Base-by-base conservation (phyloP, 1,140 invertebrate species). In the Mycetomoellerius zeteki region DNA sequence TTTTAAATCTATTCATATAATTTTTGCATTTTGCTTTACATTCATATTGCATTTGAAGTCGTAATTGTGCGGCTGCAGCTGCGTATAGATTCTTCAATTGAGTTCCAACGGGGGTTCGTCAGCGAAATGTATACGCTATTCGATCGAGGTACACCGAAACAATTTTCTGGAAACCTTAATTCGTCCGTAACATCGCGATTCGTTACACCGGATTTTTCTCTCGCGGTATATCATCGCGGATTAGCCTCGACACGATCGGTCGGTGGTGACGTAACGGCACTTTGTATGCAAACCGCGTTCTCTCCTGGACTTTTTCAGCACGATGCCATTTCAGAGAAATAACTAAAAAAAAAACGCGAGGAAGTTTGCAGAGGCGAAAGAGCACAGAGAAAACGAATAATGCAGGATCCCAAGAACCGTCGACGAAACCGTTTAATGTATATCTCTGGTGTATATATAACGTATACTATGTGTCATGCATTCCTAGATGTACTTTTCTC, bases 211-310 rank as follows among this genome's bases (percentile, higher is more conserved):
- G 54, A 75, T 75, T 75, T 84, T 54, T 84, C 80, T 84, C 69
- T n/a, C 16, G 62, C 76, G 19, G 24, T 16, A n/a, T 8, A 47
- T 21, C 19, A 58, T 72, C 21, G 47, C 21, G 50, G 52, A 81
- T 82, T 58, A 75, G 33, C 80, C 87, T 86, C 76, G 75, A 69
- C 69, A 81, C 75, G 58, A 89, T 86, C 73, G 73, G 56, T 30
- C 52, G 60, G 52, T 58, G n/a, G 21, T 86, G 84, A 86, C 56
- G 76, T 43, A 78, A 89, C 56, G 69, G 72, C 56, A 50, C 52
- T 80, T 65, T 84, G 69, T 84, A 84, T 84, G 69, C 80, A 75
- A 84, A 62, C 80, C 54, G 80, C 69, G 54, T 84, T 64, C 80
- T 19, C 69, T 33, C 54, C 24, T 21, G 67, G 24, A 82, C 37